Evolutionary conservation across 2,888 invertebrate genomes (phyloP).

Genomic region (Ormyrus labotus): DNA sequence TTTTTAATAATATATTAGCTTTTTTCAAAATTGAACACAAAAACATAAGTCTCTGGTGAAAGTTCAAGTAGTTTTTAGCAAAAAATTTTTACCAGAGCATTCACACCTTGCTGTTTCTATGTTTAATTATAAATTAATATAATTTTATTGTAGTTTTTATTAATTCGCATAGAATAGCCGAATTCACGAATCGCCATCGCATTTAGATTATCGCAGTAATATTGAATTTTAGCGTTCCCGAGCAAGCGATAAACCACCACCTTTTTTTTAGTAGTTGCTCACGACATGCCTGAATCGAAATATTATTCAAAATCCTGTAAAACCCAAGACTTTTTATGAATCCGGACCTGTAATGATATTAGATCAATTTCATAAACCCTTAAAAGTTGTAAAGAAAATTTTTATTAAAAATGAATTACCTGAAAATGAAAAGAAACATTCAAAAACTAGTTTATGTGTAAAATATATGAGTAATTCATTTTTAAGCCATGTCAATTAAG

Average conservation of each 20-base stretch:
- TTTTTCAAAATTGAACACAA: constrained; percentile 18
- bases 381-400: too few relatives aligned
- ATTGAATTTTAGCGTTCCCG: constrained; percentile 29
- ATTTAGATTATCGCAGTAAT: constrained; percentile 42
- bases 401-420: too few relatives aligned
- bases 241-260: constrained; percentile 38
- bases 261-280: constrained; percentile 42
- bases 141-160: constrained; percentile 53
- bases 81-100: constrained; percentile 41
- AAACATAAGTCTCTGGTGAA: constrained; percentile 36
- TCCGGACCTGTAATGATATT: background rate
- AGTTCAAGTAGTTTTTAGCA: constrained; percentile 8
- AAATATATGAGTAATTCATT: too few relatives aligned
- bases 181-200: constrained; percentile 46
- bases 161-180: constrained; percentile 50
- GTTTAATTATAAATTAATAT: constrained; percentile 45
- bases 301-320: constrained; percentile 24
- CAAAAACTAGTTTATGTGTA: too few relatives aligned
- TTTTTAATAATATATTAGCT: constrained; percentile 33
- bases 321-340: constrained; percentile 22
- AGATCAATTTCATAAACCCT: too few relatives aligned
- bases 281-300: constrained; percentile 45
- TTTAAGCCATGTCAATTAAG: too few relatives aligned
- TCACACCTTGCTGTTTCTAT: constrained; percentile 48
- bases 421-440: too few relatives aligned